Conservation (phyloP, 2,888 invertebrate genomes). For the Thereva nobilitata region DNA sequence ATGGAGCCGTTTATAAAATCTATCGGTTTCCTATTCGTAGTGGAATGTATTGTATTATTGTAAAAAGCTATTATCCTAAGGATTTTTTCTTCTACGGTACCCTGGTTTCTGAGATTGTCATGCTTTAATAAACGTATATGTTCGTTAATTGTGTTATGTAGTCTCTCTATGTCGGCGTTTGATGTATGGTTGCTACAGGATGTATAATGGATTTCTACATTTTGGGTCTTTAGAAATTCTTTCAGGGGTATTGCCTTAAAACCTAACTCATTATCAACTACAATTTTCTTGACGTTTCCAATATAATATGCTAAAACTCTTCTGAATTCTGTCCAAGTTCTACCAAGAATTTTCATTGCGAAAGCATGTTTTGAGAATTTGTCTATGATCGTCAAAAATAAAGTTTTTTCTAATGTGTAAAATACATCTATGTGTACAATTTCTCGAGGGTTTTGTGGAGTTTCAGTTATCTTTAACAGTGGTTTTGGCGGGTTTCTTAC, state of each 20-base stretch:
- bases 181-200: constrained; percentile 41
- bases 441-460: constrained; percentile 44
- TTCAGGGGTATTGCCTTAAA: constrained; percentile 42
- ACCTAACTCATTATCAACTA: constrained; percentile 42
- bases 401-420: constrained; percentile 37
- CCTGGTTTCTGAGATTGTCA: constrained; percentile 28
- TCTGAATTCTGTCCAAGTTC: constrained; percentile 42
- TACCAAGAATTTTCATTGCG: constrained; percentile 41
- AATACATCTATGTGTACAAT: constrained; percentile 45
- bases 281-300: constrained; percentile 38
- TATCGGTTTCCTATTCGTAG: constrained; percentile 12
- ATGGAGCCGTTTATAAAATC: constrained; percentile 19
- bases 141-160: constrained; percentile 44
- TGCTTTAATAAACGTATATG: constrained; percentile 43
- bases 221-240: constrained; percentile 38
- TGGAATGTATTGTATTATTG: constrained; percentile 42
- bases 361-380: constrained; percentile 44
- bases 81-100: constrained; percentile 43
- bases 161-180: constrained; percentile 42
- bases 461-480: constrained; percentile 37
- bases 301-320: constrained; percentile 38
- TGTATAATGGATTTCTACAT: constrained; percentile 41
- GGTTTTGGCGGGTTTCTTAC: constrained; percentile 40
- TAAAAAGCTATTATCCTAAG: constrained; percentile 42
- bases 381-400: constrained; percentile 45